Base-by-base conservation (phyloP, 2,888 invertebrate species). In the Napeogenes sylphis region DNA sequence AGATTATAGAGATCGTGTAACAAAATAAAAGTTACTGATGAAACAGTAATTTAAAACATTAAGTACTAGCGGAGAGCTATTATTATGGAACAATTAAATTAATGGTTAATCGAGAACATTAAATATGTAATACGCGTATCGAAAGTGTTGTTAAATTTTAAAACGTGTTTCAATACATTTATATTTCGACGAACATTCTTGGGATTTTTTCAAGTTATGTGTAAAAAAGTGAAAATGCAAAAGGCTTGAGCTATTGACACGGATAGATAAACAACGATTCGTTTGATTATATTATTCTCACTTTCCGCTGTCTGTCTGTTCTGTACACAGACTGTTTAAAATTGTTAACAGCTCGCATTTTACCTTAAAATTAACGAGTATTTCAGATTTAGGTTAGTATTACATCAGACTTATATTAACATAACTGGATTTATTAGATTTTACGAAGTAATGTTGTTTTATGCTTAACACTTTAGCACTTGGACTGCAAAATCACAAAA, bases 171-270 rank as follows among this genome's bases (percentile, higher is more conserved):
- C 10, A 51, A 51, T n/a, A 51, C 30, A 51, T 21, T 51, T 51
- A 51, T 21, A 12, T 21, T 21, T 21, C 21, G 21, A 21, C 6
- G n/a, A 51, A 51, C 30, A 51, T 12, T 6, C 30, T 47, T 74
- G 65, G 47, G 64, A 69, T 70, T 75, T 76, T 75, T 66, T 70
- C 79, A 51, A 66, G 82, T 80, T 79, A 77, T 75, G 74, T 65
- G 72, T 73, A 78, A 84, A 86, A 42, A 87, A 87, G 86, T 85
- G 85, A 87, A 87, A 87, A 84, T 82, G 68, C 70, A 64, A 64
- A 61, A 56, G 58, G 59, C 64, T 62, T 47, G 59, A 55, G 57
- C 64, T 57, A 66, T 68, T 66, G 60, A 58, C 60, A 60, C 63
- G 60, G 47, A 64, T 61, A 58, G 60, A 64, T 59, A 55, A 64